A percentile compares a stretch with the other conserved stretches of the same genome.
Conservation (phyloP, 2,797 vertebrate species). For the Pelochelys cantorii region DNA sequence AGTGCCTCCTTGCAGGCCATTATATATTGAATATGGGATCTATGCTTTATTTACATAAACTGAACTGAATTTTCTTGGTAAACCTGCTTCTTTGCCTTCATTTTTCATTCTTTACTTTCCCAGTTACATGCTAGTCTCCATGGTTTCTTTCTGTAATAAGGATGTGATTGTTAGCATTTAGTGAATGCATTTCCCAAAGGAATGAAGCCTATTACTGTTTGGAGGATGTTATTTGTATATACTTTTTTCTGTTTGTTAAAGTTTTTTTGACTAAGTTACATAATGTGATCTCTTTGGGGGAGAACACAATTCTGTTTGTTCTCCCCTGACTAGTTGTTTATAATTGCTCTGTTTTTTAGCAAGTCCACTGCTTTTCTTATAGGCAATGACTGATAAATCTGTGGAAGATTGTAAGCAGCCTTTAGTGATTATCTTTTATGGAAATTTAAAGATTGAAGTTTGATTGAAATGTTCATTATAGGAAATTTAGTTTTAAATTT, state of each 20-base stretch:
- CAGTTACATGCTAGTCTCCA: not conserved
- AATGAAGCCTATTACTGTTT: slow-evolving; percentile 6
- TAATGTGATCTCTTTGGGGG: not conserved
- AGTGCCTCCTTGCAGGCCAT: not conserved
- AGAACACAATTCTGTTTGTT: not conserved
- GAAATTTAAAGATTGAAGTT: not conserved
- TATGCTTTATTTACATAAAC: not conserved
- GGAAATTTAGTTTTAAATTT: not conserved
- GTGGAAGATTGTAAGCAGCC: not conserved
- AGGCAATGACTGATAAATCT: not conserved
- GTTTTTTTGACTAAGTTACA: not conserved
- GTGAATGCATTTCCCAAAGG: not conserved
- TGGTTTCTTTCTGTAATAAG: not conserved
- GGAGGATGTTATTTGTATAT: not conserved
- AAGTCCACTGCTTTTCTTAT: not conserved
- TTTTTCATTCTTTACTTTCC: not conserved
- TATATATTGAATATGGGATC: not conserved
- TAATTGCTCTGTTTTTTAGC: slow-evolving; percentile 8
- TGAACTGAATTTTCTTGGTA: not conserved
- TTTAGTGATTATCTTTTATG: not conserved
- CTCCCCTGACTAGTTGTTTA: not conserved
- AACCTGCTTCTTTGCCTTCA: not conserved
- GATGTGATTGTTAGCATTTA: not conserved
- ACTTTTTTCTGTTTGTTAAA: not conserved
- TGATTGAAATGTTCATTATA: not conserved